phyloP scores from a whole-genome alignment of 2,113 vertebrate species.

The Siniperca knerii region DNA sequence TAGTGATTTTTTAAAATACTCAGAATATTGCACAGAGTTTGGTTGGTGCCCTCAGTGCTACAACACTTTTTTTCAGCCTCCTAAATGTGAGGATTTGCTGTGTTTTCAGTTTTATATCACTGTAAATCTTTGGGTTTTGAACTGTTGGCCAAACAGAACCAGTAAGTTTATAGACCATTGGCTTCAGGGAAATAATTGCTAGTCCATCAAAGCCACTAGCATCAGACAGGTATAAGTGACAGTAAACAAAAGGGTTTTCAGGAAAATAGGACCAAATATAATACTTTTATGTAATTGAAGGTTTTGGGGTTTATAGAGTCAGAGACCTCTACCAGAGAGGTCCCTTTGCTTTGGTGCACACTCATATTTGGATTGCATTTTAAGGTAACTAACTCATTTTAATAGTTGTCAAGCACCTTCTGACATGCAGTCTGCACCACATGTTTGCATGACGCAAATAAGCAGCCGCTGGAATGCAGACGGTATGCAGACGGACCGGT shows the following conservation, averaged over 20 bases:
- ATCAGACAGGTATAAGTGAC: background rate
- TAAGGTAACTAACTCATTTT: background rate
- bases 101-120: background rate
- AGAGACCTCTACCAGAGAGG: background rate
- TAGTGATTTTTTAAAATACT: background rate
- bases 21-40: background rate
- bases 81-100: no score
- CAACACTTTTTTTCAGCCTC: no score
- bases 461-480: slow-evolving; percentile 55
- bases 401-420: background rate
- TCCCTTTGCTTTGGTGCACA: background rate
- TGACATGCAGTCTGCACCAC: background rate
- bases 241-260: no score
- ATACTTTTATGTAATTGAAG: background rate
- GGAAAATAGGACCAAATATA: background rate
- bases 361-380: background rate
- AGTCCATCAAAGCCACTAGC: background rate
- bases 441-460: background rate
- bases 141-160: background rate
- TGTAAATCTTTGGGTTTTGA: background rate
- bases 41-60: background rate
- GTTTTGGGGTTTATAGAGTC: background rate
- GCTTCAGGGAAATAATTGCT: no score
- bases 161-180: background rate
- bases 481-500: slow-evolving; percentile 75